These are phyloP conservation scores for Xiphophorus hellerii DNA, from an alignment of 2,113 vertebrate species.

Conservation along the genomic window DNA sequence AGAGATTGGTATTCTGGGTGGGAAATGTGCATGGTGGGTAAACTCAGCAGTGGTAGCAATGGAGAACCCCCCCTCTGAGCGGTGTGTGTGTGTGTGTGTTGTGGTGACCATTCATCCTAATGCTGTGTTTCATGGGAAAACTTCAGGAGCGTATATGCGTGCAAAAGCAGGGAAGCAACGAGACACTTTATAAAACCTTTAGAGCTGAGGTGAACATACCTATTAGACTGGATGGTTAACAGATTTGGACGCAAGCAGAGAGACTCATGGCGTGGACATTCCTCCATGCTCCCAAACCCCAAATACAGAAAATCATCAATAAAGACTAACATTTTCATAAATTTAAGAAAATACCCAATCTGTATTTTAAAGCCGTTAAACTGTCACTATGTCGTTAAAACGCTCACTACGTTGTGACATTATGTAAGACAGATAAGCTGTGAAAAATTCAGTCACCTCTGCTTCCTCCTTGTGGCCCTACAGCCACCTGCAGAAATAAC, in stretches of 20 bases:
- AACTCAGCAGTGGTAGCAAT: slow-evolving; percentile 41
- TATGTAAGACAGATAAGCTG: too few species aligned
- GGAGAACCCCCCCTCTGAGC: slow-evolving; percentile 21
- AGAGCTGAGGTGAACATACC: slow-evolving; percentile 42
- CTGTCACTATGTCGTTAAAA: too few species aligned
- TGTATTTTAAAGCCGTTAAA: too few species aligned
- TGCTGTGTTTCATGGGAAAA: slow-evolving; percentile 47
- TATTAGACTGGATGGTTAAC: slow-evolving; percentile 38
- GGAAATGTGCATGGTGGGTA: slow-evolving; percentile 50
- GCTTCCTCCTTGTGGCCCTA: too few species aligned
- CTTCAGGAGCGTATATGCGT: slow-evolving; percentile 38
- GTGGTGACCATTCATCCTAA: slow-evolving; percentile 65
- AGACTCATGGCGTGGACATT: slow-evolving; percentile 63
- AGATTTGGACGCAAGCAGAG: slow-evolving; percentile 60
- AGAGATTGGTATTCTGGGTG: slow-evolving; percentile 59
- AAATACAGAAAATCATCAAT: slow-evolving; percentile 54
- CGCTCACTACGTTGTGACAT: too few species aligned
- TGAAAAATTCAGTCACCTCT: too few species aligned
- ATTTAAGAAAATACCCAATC: too few species aligned
- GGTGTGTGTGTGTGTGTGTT: slow-evolving; percentile 13
- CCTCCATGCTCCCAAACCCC: slow-evolving; percentile 60
- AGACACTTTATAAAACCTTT: slow-evolving; percentile 64
- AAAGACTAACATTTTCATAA: slow-evolving; percentile 23
- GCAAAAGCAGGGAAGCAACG: slow-evolving; percentile 22
- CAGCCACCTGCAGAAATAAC: too few species aligned